Conservation (phyloP, 30 jellyfish, hydroid and myxozoan species). For the Aurelia aurita region DNA sequence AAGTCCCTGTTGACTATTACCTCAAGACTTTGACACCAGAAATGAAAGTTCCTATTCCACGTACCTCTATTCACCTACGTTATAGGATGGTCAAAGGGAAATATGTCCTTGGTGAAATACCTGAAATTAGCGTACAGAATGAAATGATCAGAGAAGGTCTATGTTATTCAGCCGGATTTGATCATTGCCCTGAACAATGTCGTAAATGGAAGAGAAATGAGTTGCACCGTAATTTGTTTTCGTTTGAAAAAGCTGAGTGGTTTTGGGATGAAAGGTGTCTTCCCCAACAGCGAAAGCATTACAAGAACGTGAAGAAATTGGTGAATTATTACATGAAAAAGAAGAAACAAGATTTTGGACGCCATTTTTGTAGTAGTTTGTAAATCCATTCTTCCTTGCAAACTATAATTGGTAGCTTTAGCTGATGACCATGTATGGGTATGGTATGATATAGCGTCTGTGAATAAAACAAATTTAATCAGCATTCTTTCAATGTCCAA, state of each 20-base stretch:
- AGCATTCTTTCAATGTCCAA: no score
- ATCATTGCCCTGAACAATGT: slow-evolving; percentile 26
- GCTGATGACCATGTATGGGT: no score
- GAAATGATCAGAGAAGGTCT: slow-evolving; percentile 33
- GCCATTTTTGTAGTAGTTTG: not conserved
- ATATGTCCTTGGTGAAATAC: not conserved
- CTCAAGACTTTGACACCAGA: not conserved
- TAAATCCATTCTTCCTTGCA: no score
- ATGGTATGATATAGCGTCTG: no score
- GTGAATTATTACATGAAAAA: not conserved
- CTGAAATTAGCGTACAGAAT: not conserved
- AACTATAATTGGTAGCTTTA: no score
- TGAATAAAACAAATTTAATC: no score
- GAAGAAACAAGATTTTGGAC: not conserved
- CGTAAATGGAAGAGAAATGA: not conserved
- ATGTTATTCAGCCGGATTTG: slow-evolving; percentile 27
- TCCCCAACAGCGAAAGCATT: slow-evolving; percentile 5
- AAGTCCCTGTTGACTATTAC: slow-evolving; percentile 3
- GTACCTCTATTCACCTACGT: slow-evolving; percentile 29
- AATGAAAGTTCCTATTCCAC: slow-evolving; percentile 8
- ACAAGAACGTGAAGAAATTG: not conserved
- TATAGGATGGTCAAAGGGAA: not conserved
- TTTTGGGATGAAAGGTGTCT: slow-evolving; percentile 23
- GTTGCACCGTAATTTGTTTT: not conserved
- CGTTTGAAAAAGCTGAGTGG: slow-evolving; percentile 10